Evolutionary conservation across 1,140 invertebrate species (phyloP).

Genomic region (Camponotus pennsylvanicus): DNA sequence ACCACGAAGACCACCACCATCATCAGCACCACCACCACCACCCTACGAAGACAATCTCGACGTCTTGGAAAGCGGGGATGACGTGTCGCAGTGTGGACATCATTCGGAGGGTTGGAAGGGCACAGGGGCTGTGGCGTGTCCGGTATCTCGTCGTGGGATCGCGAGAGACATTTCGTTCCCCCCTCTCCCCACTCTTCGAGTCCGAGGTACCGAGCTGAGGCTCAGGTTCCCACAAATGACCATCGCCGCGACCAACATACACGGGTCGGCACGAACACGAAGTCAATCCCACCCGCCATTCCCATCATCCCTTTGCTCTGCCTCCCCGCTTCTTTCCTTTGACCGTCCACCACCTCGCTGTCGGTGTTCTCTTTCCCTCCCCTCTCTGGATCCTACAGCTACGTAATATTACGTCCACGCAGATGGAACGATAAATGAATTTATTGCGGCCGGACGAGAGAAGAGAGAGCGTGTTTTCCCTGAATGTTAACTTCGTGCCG

Average conservation of each 20-base stretch:
- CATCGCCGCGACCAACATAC: conserved; percentile 78
- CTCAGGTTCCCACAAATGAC: conserved; percentile 83
- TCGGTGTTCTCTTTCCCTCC: neutral
- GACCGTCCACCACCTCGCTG: too few relatives aligned
- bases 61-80: conserved; percentile 69
- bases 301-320: conserved; percentile 40
- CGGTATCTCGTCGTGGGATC: conserved; percentile 84
- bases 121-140: conserved; percentile 82
- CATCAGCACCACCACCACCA: too few relatives aligned
- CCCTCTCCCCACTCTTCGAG: conserved; percentile 51
- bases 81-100: conserved; percentile 81
- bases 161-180: conserved; percentile 85
- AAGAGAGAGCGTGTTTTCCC: neutral
- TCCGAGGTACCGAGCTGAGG: conserved; percentile 63
- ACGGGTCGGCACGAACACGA: conserved; percentile 60
- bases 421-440: conserved; percentile 81
- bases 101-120: conserved; percentile 73
- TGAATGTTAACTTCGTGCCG: neutral
- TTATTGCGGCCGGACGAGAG: conserved; percentile 72
- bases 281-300: conserved; percentile 64
- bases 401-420: conserved; percentile 71
- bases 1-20: neutral
- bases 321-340: neutral
- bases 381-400: conserved; percentile 74
- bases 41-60: conserved; percentile 78